These are phyloP conservation scores for Apamea epomidion DNA, from an alignment of 2,888 invertebrate genomes.

Conservation along the genomic window DNA sequence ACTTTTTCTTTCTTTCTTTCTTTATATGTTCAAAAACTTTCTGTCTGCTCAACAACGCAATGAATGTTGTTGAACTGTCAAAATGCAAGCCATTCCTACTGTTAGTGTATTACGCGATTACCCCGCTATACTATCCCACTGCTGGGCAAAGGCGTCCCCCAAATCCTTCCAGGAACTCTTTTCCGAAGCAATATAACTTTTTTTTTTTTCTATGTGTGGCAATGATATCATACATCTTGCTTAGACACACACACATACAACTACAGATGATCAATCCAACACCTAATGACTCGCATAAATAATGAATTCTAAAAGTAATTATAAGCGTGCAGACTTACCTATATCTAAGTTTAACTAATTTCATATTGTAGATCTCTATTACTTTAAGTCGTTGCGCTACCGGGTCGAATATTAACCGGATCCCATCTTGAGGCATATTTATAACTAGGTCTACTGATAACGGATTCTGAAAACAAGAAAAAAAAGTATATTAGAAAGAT, in stretches of 20 bases:
- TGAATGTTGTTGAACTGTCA: too few relatives aligned
- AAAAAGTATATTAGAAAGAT: slow-evolving; percentile 24
- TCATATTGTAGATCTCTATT: slow-evolving; percentile 99
- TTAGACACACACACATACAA: not conserved
- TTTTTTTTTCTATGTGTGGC: not conserved
- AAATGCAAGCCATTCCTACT: too few relatives aligned
- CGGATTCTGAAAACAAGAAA: slow-evolving; percentile 94
- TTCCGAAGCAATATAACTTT: too few relatives aligned
- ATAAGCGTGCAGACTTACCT: slow-evolving; percentile 91
- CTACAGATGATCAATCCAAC: not conserved
- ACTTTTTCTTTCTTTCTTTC: too few relatives aligned
- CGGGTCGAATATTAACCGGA: slow-evolving; percentile 99
- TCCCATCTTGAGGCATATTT: slow-evolving; percentile 98
- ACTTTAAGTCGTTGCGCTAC: slow-evolving; percentile 98
- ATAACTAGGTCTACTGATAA: slow-evolving; percentile 98
- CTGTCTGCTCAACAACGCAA: too few relatives aligned
- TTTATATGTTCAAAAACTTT: too few relatives aligned
- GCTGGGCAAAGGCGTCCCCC: too few relatives aligned
- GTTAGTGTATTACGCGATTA: too few relatives aligned
- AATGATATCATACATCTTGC: not conserved
- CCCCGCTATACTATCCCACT: too few relatives aligned
- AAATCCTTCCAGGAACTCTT: too few relatives aligned
- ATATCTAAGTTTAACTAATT: slow-evolving; percentile 98
- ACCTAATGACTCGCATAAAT: slow-evolving; percentile 5
- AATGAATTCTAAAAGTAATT: slow-evolving; percentile 25